Evolutionary conservation across 1,140 invertebrate species (phyloP), one percentile per base, ranked within the genome.

Genomic region (Diachasmimorpha longicaudata): DNA sequence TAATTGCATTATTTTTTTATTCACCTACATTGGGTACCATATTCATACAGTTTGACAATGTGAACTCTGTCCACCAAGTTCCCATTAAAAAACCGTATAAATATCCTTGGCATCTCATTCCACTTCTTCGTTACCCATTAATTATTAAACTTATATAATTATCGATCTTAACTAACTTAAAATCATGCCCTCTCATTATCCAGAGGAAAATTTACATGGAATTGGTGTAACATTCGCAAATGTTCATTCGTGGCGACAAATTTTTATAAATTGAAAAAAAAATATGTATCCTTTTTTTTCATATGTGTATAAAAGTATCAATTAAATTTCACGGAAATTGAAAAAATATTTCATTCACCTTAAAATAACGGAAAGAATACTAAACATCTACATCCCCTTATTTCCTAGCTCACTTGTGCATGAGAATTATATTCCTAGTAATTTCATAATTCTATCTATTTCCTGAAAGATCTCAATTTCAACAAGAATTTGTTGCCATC

Each of bases 11-110:
- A 25, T 63, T 63, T 63, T 9, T 63, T 23, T 63, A 25, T 25
- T 25, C 9, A 63, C 21, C 19, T 63, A 63, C 58, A 63, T 25
- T 25, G 14, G n/a, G 10, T 66, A 16, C n/a, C 19, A n/a, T 55
- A 63, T 63, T 78, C 78, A 81, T 85, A 83, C 78, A 80, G 81
- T 77, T 83, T 82, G 39, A 77, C 69, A 70, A 83, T 85, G 75
- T 75, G 36, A 69, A 44, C 76, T 52, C 48, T 82, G 81, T 86
- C 81, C 82, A 86, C 82, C 69, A 42, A 69, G 70, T 66, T 77
- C 6, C n/a, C 79, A 86, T 83, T 72, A 66, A 78, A 81, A 84
- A 85, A 79, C 82, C 74, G 78, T 83, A 84, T 81, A 82, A 79
- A 63, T 70, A 31, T 39, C 39, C 68, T 74, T 58, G 48, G 5